Conservation (phyloP, 2,888 invertebrate genomes). For the Prosapia bicincta region DNA sequence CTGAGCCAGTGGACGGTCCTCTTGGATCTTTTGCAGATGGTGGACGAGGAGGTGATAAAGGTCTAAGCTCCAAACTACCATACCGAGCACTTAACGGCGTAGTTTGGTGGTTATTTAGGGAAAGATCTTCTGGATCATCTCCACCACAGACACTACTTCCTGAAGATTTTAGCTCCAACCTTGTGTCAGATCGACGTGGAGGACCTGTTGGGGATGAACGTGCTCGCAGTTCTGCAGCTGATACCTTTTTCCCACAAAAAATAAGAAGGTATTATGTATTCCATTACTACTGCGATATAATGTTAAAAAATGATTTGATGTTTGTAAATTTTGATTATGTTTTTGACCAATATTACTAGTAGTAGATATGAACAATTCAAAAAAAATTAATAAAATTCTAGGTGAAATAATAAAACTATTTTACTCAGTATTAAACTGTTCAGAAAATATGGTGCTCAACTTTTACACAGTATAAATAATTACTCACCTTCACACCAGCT, state of each 20-base stretch:
- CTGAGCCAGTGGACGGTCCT: constrained; percentile 61
- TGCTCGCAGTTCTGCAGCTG: constrained; percentile 72
- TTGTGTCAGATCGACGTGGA: constrained; percentile 62
- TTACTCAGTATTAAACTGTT: too few species aligned
- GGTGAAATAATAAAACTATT: too few species aligned
- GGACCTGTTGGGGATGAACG: constrained; percentile 84
- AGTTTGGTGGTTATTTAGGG: constrained; percentile 55
- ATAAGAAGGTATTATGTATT: too few species aligned
- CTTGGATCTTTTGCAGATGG: constrained; percentile 31
- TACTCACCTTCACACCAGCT: constrained; percentile 80
- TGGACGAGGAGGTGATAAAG: constrained; percentile 37
- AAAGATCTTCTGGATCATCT: constrained; percentile 81
- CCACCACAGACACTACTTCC: constrained; percentile 70
- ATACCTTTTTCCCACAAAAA: too few species aligned
- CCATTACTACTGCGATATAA: too few species aligned
- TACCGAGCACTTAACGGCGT: constrained; percentile 29
- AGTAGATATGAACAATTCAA: too few species aligned
- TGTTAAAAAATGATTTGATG: too few species aligned
- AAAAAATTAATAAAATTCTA: too few species aligned
- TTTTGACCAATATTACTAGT: too few species aligned
- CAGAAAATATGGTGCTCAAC: too few species aligned
- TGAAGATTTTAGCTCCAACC: constrained; percentile 69
- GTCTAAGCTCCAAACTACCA: constrained; percentile 37
- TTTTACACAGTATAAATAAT: too few species aligned
- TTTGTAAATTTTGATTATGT: too few species aligned